Evolutionary conservation across 2,888 invertebrate genomes (phyloP).

Genomic region (Drosophila multiciliata): DNA sequence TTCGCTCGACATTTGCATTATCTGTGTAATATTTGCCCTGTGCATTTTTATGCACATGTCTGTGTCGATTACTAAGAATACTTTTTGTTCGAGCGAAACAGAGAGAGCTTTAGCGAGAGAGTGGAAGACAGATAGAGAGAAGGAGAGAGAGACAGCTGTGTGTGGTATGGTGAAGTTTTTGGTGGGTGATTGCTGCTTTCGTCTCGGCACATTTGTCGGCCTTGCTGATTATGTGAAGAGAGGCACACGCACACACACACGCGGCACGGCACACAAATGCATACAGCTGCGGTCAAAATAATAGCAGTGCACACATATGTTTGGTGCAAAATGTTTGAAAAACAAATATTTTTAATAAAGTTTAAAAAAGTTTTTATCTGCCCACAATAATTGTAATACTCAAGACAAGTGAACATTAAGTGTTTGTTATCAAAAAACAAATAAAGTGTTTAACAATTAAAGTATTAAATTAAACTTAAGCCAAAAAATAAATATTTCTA

Average conservation of each 20-base stretch:
- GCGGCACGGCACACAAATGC: background rate
- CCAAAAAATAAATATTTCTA: no score
- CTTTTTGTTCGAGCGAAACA: conserved; percentile 6
- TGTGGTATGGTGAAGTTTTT: conserved; percentile 26
- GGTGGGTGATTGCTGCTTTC: conserved; percentile 31
- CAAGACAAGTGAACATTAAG: background rate
- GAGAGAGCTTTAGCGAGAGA: conserved; percentile 3
- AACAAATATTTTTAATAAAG: background rate
- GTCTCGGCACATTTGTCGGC: conserved; percentile 58
- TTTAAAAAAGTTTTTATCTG: background rate
- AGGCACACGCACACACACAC: background rate
- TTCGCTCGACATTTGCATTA: conserved; percentile 66
- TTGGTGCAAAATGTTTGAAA: background rate
- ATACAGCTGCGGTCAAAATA: background rate
- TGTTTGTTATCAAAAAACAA: background rate
- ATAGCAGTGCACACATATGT: background rate
- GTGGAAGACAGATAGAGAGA: conserved; percentile 8
- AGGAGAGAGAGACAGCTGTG: conserved; percentile 1
- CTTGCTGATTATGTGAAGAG: conserved; percentile 67
- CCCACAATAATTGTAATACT: background rate
- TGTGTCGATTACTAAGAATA: conserved; percentile 34
- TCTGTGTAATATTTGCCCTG: conserved; percentile 50
- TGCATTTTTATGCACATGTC: conserved; percentile 3
- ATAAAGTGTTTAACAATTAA: background rate
- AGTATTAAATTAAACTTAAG: no score